Evolutionary conservation across 2,888 invertebrate species (phyloP).

Genomic region (Lathronympha strigana): DNA sequence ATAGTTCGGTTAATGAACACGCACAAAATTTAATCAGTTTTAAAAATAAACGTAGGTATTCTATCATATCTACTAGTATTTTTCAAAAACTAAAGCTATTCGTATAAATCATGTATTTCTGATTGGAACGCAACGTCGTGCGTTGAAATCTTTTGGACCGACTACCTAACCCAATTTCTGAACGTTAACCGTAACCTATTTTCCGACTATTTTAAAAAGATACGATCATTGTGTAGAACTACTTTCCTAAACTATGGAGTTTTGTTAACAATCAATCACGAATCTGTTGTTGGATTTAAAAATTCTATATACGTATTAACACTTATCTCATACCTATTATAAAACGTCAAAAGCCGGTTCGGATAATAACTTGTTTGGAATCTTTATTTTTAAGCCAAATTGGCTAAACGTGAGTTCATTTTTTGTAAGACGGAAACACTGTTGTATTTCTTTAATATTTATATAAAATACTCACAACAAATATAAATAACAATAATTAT

Average conservation of each 20-base stretch:
- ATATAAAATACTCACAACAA: constrained; percentile 50
- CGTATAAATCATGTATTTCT: constrained; percentile 28
- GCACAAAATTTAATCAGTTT: background rate
- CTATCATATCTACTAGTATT: background rate
- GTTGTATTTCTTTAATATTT: background rate
- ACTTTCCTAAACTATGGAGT: constrained; percentile 15
- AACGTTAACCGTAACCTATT: constrained; percentile 60
- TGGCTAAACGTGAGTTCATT: background rate
- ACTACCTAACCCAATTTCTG: constrained; percentile 53
- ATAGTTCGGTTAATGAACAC: background rate
- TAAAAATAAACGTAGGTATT: background rate
- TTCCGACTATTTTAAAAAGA: constrained; percentile 53
- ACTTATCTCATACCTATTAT: background rate
- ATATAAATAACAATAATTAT: constrained; percentile 68
- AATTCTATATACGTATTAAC: background rate
- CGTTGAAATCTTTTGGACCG: constrained; percentile 63
- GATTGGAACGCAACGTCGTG: constrained; percentile 41
- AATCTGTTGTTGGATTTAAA: background rate
- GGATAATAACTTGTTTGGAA: background rate
- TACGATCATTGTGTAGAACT: constrained; percentile 47
- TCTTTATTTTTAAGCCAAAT: background rate
- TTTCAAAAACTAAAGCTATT: background rate
- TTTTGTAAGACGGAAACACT: background rate
- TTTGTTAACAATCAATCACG: constrained; percentile 25
- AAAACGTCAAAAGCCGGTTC: constrained; percentile 2